Base-by-base conservation (phyloP, 1,140 invertebrate species). In the Adelges cooleyi region DNA sequence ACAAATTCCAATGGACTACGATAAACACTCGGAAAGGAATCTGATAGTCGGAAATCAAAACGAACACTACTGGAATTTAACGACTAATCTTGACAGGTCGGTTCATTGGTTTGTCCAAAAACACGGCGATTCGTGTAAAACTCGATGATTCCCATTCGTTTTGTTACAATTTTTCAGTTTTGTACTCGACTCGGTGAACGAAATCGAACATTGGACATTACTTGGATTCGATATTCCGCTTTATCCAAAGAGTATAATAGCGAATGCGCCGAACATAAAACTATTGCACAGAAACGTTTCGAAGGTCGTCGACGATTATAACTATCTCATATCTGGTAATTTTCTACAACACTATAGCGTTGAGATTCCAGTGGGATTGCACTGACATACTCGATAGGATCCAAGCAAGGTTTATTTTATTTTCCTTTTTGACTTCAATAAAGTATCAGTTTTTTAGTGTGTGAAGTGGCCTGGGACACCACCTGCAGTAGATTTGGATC, bases 311-410 rank as follows among this genome's bases (percentile, higher is more conserved):
- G 46, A 62, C 5, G 42, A 62, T 17, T 62, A 62, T 13, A 62
- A 62, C 10, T 46, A 10, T 62, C 18, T 62, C 4, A 48, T 62
- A 18, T 40, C 56, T 13, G 56, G 56, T 62, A 62, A 20, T 22
- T 48, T 25, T 22, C 0, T 40, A 33, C 11, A 33, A 11, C 11
- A 6, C 11, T 33, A 33, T 33, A 33, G 11, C 5, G 29, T 33
- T 33, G 11, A 6, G 29, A 6, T 33, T 33, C 29, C 29, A 33
- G 5, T 33, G 29, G 11, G 5, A 33, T 33, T 33, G 29, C 29
- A 33, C 11, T 33, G 5, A 33, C 11, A n/a, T n/a, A n/a, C n/a
- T n/a, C n/a, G n/a, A n/a, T n/a, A n/a, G n/a, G n/a, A n/a, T n/a
- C n/a, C n/a, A n/a, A n/a, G n/a, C n/a, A n/a, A n/a, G n/a, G n/a